Evolutionary conservation across 1,140 invertebrate genomes (phyloP).

Genomic region (Acromyrmex charruanus): DNA sequence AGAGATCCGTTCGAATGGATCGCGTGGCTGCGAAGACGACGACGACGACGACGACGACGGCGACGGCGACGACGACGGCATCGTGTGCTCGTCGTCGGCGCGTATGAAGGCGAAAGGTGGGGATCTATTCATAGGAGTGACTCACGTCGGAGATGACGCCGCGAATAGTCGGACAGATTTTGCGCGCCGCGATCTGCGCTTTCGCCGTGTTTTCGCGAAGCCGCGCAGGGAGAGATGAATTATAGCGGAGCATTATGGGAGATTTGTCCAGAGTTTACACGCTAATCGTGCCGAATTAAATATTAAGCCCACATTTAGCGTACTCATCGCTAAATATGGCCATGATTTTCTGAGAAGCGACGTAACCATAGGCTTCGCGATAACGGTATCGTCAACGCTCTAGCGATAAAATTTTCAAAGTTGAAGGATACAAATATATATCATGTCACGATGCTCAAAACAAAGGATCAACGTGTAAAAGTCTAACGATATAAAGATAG

Average conservation of each 20-base stretch:
- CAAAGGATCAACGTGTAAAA: not conserved
- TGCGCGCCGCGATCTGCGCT: slow-evolving; percentile 78
- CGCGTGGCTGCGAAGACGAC: slow-evolving; percentile 20
- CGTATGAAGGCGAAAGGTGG: slow-evolving; percentile 74
- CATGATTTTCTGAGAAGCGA: slow-evolving; percentile 16
- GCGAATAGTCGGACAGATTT: slow-evolving; percentile 82
- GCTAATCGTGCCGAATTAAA: slow-evolving; percentile 24
- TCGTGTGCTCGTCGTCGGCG: slow-evolving; percentile 53
- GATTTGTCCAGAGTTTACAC: slow-evolving; percentile 32
- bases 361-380: slow-evolving; percentile 22
- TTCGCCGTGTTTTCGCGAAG: slow-evolving; percentile 53
- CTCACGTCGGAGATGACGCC: slow-evolving; percentile 80
- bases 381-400: slow-evolving; percentile 29
- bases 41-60: slow-evolving; percentile 1
- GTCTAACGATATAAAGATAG: not conserved
- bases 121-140: slow-evolving; percentile 82
- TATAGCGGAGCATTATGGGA: slow-evolving; percentile 1
- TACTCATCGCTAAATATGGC: slow-evolving; percentile 7
- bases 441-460: not conserved
- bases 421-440: slow-evolving; percentile 12
- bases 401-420: slow-evolving; percentile 20
- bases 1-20: slow-evolving; percentile 36
- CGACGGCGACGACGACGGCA: slow-evolving; percentile 16
- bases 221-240: slow-evolving; percentile 20
- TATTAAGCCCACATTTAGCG: not conserved